Conservation (phyloP, 1,140 invertebrate species). For the Asobara japonica region DNA sequence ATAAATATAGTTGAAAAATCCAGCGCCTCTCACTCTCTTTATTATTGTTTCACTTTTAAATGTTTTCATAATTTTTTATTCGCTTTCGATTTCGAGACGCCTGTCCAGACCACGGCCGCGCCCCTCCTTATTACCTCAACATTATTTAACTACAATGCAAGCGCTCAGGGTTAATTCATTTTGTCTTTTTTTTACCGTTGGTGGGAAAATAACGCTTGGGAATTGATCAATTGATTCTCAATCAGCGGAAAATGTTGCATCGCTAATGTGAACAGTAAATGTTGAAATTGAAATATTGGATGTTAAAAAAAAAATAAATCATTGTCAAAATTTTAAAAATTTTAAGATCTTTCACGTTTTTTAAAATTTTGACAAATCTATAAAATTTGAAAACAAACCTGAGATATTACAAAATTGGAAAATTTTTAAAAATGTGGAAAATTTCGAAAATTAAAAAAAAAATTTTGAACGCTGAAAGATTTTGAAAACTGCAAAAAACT, state of each 20-base stretch:
- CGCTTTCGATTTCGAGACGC: slow-evolving; percentile 27
- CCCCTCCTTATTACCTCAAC: not conserved
- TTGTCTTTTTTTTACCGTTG: slow-evolving; percentile 20
- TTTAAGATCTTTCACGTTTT: too few species aligned
- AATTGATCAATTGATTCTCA: not conserved
- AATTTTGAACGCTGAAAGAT: too few species aligned
- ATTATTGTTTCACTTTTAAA: slow-evolving; percentile 10
- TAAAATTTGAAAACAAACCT: too few species aligned
- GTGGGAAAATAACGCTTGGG: slow-evolving; percentile 35
- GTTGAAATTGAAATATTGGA: too few species aligned
- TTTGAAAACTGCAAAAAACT: too few species aligned
- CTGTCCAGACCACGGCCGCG: not conserved
- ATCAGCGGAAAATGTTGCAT: not conserved
- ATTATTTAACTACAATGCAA: slow-evolving; percentile 1
- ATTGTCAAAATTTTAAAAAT: too few species aligned
- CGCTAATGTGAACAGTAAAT: too few species aligned
- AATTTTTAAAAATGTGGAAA: too few species aligned
- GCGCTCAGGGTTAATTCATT: slow-evolving; percentile 2
- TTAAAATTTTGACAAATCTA: too few species aligned
- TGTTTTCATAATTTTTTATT: not conserved
- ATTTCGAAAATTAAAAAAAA: too few species aligned
- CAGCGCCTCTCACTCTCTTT: not conserved
- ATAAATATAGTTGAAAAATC: not conserved
- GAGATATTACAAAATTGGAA: too few species aligned
- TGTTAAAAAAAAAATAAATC: too few species aligned